Evolutionary conservation across 2,113 vertebrate species (phyloP).

Genomic region (Stegostoma tigrinum): DNA sequence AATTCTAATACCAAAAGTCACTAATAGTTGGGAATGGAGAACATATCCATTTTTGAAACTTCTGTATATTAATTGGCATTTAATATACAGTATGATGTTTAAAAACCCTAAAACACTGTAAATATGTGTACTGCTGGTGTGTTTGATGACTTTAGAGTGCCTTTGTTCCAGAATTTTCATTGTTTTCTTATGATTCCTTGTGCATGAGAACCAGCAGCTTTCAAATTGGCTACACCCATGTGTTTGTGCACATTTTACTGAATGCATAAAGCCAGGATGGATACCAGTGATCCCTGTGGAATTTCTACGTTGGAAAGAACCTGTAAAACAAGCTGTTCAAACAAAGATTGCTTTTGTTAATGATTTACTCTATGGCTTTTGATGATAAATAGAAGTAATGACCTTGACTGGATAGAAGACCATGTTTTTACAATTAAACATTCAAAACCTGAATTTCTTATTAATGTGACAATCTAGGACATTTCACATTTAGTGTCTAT

Average conservation of each 20-base stretch:
- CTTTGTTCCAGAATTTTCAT: background rate
- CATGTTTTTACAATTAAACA: background rate
- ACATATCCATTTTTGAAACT: background rate
- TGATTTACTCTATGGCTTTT: background rate
- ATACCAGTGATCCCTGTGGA: background rate
- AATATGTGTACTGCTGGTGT: background rate
- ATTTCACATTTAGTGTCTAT: too few relatives aligned
- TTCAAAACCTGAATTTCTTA: background rate
- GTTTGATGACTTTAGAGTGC: background rate
- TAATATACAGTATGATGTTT: too few relatives aligned
- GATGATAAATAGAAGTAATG: slow-evolving; percentile 24
- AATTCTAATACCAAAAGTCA: too few relatives aligned
- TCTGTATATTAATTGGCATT: background rate
- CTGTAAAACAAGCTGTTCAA: slow-evolving; percentile 26
- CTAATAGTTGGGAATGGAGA: too few relatives aligned
- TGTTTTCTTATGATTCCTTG: background rate
- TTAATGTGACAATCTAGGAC: background rate
- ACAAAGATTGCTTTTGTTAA: slow-evolving; percentile 26
- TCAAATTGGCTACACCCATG: background rate
- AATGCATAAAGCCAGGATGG: slow-evolving; percentile 15
- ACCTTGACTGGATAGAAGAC: slow-evolving; percentile 21
- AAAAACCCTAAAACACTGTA: background rate
- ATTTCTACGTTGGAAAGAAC: slow-evolving; percentile 10
- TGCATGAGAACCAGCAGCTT: background rate
- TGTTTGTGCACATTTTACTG: background rate